These are phyloP conservation scores for Perccottus glenii DNA, from an alignment of 2,113 vertebrate genomes.

Conservation along the genomic window DNA sequence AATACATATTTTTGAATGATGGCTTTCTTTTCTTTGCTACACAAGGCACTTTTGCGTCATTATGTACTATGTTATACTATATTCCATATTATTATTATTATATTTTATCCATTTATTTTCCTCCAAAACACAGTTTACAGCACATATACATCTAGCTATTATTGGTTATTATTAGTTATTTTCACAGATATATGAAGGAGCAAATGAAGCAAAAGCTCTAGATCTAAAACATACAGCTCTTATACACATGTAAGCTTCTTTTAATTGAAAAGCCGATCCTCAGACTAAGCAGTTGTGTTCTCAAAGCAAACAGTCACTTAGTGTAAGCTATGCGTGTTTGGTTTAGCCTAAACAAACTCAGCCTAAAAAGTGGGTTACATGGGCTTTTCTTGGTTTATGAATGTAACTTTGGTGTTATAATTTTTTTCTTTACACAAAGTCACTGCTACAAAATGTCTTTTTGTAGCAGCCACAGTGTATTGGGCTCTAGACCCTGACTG, in stretches of 20 bases:
- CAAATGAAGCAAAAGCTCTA: constrained; percentile 4
- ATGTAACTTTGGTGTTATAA: constrained; percentile 12
- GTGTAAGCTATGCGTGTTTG: constrained; percentile 43
- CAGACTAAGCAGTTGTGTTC: constrained; percentile 56
- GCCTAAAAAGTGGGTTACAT: constrained; percentile 6
- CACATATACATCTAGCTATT: neutral
- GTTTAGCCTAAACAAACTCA: constrained; percentile 45
- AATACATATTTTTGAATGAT: too few relatives aligned
- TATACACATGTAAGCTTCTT: constrained; percentile 35
- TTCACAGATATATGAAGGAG: neutral
- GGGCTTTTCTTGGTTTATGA: constrained; percentile 27
- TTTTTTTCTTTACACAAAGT: constrained; percentile 52
- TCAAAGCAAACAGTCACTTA: constrained; percentile 55
- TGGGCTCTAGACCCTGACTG: neutral
- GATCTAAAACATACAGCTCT: constrained; percentile 44
- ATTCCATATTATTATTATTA: too few relatives aligned
- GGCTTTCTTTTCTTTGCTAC: too few relatives aligned
- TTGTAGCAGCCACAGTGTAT: constrained; percentile 30
- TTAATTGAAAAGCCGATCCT: constrained; percentile 55
- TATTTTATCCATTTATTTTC: too few relatives aligned
- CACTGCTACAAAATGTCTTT: constrained; percentile 51
- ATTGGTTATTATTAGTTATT: too few relatives aligned
- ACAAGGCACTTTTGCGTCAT: too few relatives aligned
- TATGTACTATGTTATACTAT: too few relatives aligned
- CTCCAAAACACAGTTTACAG: too few relatives aligned